Percentiles rank a stretch among this genome's conserved stretches.
phyloP scores from a whole-genome alignment of 2,888 invertebrate species.

The Petrophora chlorosata region DNA sequence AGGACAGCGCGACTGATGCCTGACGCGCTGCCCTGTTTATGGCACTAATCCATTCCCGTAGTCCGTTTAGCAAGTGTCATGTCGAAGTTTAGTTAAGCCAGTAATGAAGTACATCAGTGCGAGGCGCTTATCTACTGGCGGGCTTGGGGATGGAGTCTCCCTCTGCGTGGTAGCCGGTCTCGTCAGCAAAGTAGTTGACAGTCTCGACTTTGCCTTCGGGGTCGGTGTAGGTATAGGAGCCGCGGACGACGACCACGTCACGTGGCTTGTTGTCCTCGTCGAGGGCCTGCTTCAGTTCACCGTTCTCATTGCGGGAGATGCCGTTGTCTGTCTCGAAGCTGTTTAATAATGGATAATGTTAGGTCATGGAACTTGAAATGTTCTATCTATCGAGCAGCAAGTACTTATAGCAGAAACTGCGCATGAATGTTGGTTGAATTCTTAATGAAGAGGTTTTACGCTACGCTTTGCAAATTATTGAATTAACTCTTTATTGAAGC shows the following conservation, averaged over 20 bases:
- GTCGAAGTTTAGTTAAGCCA: not conserved
- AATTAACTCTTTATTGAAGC: no score
- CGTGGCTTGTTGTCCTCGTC: not conserved
- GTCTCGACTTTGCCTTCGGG: not conserved
- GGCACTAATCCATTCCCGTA: not conserved
- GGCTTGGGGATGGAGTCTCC: not conserved
- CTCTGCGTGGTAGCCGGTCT: not conserved
- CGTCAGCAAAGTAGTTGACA: not conserved
- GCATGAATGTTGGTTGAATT: no score
- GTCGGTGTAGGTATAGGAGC: not conserved
- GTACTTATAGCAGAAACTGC: no score
- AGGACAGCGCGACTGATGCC: not conserved
- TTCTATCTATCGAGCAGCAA: no score
- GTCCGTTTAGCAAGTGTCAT: no score
- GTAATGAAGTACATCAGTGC: not conserved
- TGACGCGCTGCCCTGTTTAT: not conserved
- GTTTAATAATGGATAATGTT: no score
- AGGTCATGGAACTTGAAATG: no score
- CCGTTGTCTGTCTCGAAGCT: not conserved
- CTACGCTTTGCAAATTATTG: no score
- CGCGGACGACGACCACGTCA: not conserved
- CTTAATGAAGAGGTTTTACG: no score
- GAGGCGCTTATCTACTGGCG: not conserved
- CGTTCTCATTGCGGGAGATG: not conserved
- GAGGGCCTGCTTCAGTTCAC: not conserved